Evolutionary conservation across 2,797 vertebrate species (phyloP).

Genomic region (Spinus pinus): DNA sequence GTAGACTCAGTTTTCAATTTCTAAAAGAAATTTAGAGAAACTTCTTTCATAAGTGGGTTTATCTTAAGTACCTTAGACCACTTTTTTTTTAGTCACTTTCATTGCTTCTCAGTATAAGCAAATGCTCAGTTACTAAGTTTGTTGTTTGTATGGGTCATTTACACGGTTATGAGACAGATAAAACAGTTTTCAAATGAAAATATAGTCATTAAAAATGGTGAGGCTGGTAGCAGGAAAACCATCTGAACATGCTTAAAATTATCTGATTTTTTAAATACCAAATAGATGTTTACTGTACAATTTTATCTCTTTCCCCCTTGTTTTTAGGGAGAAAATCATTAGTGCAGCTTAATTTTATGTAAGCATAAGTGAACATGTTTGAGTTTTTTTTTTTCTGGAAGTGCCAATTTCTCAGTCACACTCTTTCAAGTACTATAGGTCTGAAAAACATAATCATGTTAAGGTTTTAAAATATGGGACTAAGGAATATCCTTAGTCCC

Average conservation of each 20-base stretch:
- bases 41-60: background rate
- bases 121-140: background rate
- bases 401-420: background rate
- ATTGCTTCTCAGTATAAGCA: background rate
- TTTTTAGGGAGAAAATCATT: background rate
- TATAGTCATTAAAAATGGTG: background rate
- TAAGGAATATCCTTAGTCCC: background rate
- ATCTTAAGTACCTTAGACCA: background rate
- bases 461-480: background rate
- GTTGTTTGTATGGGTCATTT: background rate
- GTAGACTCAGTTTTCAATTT: background rate
- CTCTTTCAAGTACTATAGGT: background rate
- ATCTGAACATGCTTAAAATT: background rate
- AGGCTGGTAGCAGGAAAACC: background rate
- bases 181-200: background rate
- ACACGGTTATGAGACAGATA: background rate
- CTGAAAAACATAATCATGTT: background rate
- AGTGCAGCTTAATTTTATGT: background rate
- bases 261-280: accelerated
- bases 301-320: background rate
- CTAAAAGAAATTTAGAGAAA: background rate
- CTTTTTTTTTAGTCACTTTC: background rate
- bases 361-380: no score
- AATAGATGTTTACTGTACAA: background rate
- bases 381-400: no score